Conservation (phyloP, 2,888 invertebrate species). For the Lasioglossum pauxillum region DNA sequence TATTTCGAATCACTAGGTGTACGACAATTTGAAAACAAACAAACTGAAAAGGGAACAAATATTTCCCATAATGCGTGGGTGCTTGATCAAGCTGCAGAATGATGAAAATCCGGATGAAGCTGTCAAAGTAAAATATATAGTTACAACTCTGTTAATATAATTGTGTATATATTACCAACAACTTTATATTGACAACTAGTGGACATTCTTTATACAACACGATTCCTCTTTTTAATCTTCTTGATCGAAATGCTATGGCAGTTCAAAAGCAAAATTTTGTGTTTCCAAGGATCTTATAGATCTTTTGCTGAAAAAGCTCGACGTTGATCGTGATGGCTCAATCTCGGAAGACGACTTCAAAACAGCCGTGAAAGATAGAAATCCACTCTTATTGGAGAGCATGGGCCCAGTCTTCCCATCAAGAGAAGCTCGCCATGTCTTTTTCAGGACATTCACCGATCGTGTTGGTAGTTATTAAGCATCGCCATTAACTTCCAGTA, state of each 20-base stretch:
- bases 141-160: background rate
- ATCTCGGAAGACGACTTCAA: conserved; percentile 85
- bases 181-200: too few relatives aligned
- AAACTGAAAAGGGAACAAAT: conserved; percentile 80
- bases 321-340: conserved; percentile 87
- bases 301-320: conserved; percentile 86
- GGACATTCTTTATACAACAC: too few relatives aligned
- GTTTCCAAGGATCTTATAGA: conserved; percentile 86
- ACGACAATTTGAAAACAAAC: conserved; percentile 78
- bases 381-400: conserved; percentile 77
- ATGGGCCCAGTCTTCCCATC: conserved; percentile 82
- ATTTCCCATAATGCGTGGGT: conserved; percentile 81
- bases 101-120: conserved; percentile 88
- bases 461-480: conserved; percentile 56
- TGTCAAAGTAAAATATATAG: conserved; percentile 80
- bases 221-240: too few relatives aligned
- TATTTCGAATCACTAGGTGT: conserved; percentile 69
- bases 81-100: conserved; percentile 83
- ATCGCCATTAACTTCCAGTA: background rate
- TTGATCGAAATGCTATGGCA: background rate
- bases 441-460: conserved; percentile 78
- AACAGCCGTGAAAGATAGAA: conserved; percentile 83
- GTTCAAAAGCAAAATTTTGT: background rate
- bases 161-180: too few relatives aligned
- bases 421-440: conserved; percentile 75